Conservation (phyloP, 2,888 invertebrate genomes). For the Synanthedon myopaeformis region DNA sequence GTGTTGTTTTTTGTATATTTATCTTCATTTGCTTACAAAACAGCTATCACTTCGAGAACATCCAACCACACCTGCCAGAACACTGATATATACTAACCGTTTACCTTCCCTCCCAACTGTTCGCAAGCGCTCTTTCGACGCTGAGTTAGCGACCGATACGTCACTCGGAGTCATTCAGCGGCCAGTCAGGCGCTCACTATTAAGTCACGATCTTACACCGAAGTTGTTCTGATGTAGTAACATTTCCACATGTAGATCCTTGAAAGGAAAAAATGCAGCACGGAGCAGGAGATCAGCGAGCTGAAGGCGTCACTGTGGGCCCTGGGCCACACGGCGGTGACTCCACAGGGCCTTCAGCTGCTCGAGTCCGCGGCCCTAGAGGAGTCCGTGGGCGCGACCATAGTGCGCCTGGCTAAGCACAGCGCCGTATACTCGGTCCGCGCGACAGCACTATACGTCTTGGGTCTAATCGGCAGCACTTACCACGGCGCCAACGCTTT, state of each 20-base stretch:
- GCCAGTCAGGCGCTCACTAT: neutral
- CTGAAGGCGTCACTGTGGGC: conserved; percentile 94
- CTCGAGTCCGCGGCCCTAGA: conserved; percentile 60
- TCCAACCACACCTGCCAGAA: too few species aligned
- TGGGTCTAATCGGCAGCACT: conserved; percentile 89
- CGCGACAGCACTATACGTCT: conserved; percentile 88
- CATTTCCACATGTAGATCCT: conserved; percentile 25
- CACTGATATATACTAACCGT: too few species aligned
- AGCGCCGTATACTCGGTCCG: conserved; percentile 88
- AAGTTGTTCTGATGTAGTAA: too few species aligned
- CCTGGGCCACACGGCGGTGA: conserved; percentile 84
- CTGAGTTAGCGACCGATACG: too few species aligned
- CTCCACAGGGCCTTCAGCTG: conserved; percentile 80
- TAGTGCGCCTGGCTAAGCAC: conserved; percentile 79
- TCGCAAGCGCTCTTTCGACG: too few species aligned
- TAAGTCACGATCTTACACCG: too few species aligned
- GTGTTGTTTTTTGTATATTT: too few species aligned
- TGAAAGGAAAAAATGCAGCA: conserved; percentile 68
- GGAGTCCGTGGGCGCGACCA: conserved; percentile 53
- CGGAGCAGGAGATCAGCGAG: conserved; percentile 78
- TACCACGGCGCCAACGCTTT: conserved; percentile 85
- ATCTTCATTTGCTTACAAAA: too few species aligned
- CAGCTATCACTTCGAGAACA: too few species aligned
- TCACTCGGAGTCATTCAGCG: too few species aligned
- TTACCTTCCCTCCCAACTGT: too few species aligned